phyloP scores from a whole-genome alignment of 2,113 vertebrate genomes.

The Colinus virginianus region DNA sequence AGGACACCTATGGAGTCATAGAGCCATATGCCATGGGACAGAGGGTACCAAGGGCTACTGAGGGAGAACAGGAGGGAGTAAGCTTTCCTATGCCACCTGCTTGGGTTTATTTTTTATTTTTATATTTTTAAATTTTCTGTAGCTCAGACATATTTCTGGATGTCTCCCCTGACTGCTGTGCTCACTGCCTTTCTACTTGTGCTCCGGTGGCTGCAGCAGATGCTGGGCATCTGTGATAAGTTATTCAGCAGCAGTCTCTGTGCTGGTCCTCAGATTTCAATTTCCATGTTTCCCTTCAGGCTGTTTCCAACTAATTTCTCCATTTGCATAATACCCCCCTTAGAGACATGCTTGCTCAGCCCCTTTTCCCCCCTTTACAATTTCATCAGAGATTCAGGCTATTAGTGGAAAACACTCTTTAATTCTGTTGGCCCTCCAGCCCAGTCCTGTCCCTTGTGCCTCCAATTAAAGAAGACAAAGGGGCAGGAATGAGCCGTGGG shows the following conservation, averaged over 20 bases:
- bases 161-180: background rate
- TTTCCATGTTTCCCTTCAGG: constrained; percentile 66
- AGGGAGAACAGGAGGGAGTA: background rate
- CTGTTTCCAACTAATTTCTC: constrained; percentile 62
- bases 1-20: background rate
- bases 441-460: background rate
- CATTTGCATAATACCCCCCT: constrained; percentile 57
- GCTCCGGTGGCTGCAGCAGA: constrained; percentile 15
- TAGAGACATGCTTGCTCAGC: constrained; percentile 29
- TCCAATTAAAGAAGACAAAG: constrained; percentile 24
- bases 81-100: background rate
- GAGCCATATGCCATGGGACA: background rate
- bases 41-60: background rate
- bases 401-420: background rate
- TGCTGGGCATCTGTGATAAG: background rate
- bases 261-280: constrained; percentile 51
- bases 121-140: background rate
- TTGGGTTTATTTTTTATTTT: background rate
- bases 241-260: constrained; percentile 57
- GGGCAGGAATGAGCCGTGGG: background rate
- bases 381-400: constrained; percentile 49
- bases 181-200: constrained; percentile 43
- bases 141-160: background rate
- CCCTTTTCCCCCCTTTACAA: background rate
- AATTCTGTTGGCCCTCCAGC: constrained; percentile 13